Evolutionary conservation across 2,888 invertebrate species (phyloP).

Genomic region (Andricus curvator): DNA sequence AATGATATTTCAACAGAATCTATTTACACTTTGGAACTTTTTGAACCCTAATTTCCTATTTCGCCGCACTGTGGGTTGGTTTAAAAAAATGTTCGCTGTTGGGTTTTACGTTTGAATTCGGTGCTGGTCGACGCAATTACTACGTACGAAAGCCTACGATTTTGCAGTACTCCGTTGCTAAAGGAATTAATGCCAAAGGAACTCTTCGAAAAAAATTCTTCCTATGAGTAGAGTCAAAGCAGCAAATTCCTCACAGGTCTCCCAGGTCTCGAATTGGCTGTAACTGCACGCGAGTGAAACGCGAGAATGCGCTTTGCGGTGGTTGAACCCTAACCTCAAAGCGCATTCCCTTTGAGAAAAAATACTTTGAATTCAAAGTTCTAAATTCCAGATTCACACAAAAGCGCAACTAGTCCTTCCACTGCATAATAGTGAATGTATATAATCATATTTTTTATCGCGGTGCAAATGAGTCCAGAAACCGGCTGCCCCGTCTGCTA

Average conservation of each 20-base stretch:
- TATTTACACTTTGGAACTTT: no score
- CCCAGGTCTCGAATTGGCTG: constrained; percentile 30
- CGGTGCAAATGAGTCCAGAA: not conserved
- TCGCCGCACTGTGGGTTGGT: no score
- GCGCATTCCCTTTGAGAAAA: constrained; percentile 45
- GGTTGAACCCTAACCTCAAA: constrained; percentile 45
- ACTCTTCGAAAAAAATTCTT: constrained; percentile 32
- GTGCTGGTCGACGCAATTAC: not conserved
- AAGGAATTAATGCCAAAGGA: constrained; percentile 48
- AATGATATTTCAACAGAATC: no score
- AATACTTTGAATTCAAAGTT: constrained; percentile 35
- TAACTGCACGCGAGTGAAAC: constrained; percentile 24
- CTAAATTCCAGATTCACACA: constrained; percentile 31
- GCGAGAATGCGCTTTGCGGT: constrained; percentile 48
- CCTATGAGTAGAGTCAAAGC: constrained; percentile 38
- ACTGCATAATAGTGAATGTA: constrained; percentile 22
- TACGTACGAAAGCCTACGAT: not conserved
- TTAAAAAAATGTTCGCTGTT: no score
- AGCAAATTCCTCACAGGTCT: constrained; percentile 27
- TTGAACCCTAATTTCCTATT: no score
- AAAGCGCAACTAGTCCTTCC: constrained; percentile 12
- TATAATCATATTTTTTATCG: not conserved
- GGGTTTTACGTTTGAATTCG: not conserved
- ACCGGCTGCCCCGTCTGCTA: not conserved
- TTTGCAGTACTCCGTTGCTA: not conserved